Base-by-base conservation (phyloP, 2,797 vertebrate genomes). In the Craterocephalus amniculus region DNA sequence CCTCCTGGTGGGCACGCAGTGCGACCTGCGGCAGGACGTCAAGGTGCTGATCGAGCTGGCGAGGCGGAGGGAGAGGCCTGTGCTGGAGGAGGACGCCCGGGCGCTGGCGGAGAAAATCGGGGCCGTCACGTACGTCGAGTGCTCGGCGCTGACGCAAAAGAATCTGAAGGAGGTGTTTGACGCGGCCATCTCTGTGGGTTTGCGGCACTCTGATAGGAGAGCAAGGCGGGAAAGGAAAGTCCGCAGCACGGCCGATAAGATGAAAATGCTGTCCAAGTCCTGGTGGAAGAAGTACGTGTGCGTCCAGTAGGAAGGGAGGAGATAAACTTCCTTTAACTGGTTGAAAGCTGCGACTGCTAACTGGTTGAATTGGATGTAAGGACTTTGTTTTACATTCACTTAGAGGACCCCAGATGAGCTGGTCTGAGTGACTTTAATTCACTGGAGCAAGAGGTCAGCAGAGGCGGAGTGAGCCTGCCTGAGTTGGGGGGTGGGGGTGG, bases 221-320 rank as follows among this genome's bases (percentile, higher is more conserved):
- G 88, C 70, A 1, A 88, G 93, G 32, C 78, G 92, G 67, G 95
- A 95, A 79, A 88, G 93, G 64, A 94, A 94, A 71, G 94, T 95
- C 43, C 92, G 90, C 67, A 93, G 91, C 83, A 94, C 95, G 0
- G 94, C 95, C 0, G 95, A 94, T 83, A 95, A 95, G 87, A 95
- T 96, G 95, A 95, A 93, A 91, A 95, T 92, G 86, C 94, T 96
- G 31, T 96, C 95, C 31, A 95, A 94, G 84, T 94, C 95, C 45
- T 96, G 95, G 95, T 96, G 95, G 95, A 96, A 94, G 87, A 96
- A 96, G 85, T 95, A 96, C 0, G 92, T 95, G 63, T 96, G 95
- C 1, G 86, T 95, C 56, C 93, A 94, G 84, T 95, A 93, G 69
- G 38, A 51, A 54, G 65, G 14, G 63, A 40, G 32, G 31, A 38